These are phyloP conservation scores for Drosophila tropicalis DNA, from an alignment of 1,140 invertebrate genomes.

Conservation along the genomic window DNA sequence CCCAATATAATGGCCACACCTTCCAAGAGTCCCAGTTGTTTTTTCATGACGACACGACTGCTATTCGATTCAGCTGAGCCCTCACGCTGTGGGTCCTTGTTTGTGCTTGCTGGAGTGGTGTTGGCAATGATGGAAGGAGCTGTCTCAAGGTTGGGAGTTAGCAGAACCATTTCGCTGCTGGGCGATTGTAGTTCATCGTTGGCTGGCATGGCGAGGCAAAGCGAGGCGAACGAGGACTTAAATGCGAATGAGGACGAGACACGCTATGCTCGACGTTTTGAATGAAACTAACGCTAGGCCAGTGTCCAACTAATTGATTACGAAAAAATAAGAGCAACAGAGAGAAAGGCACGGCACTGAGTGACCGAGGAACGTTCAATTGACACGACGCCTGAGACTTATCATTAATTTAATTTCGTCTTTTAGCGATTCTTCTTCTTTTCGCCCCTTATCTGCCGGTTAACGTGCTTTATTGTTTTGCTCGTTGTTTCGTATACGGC, in stretches of 20 bases:
- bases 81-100: slow-evolving; percentile 46
- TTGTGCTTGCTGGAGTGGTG: neutral
- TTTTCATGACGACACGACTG: slow-evolving; percentile 88
- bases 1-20: slow-evolving; percentile 94
- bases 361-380: slow-evolving; percentile 38
- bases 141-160: slow-evolving; percentile 68
- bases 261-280: slow-evolving; percentile 55
- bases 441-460: slow-evolving; percentile 50
- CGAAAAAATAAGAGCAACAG: slow-evolving; percentile 18
- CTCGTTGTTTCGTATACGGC: slow-evolving; percentile 52
- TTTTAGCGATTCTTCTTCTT: slow-evolving; percentile 11
- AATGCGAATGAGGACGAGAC: slow-evolving; percentile 35
- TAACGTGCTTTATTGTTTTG: slow-evolving; percentile 58
- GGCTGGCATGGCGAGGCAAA: slow-evolving; percentile 63
- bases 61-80: slow-evolving; percentile 71
- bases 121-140: slow-evolving; percentile 45
- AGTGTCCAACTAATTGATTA: slow-evolving; percentile 74
- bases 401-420: slow-evolving; percentile 40
- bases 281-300: slow-evolving; percentile 33
- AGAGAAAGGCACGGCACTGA: slow-evolving; percentile 29
- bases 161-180: slow-evolving; percentile 79
- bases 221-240: slow-evolving; percentile 11
- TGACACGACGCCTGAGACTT: slow-evolving; percentile 35
- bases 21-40: slow-evolving; percentile 92
- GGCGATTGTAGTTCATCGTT: slow-evolving; percentile 73